Base-by-base conservation (phyloP, 2,113 vertebrate species). In the Solea senegalensis region DNA sequence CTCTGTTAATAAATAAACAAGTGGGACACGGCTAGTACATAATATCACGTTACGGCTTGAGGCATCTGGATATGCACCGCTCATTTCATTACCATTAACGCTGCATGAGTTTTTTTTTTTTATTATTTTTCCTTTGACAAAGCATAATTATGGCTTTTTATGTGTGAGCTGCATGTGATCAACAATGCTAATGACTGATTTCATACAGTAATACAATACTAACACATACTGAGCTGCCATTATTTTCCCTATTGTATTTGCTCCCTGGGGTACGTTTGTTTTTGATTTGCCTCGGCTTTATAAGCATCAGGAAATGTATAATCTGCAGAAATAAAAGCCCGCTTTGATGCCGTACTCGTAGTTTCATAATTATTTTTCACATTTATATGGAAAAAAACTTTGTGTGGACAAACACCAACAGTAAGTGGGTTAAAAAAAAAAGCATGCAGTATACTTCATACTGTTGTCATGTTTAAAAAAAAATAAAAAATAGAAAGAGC, bases 1-100 rank as follows among this genome's bases (percentile, higher is more conserved):
- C 79, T 86, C 72, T 81, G 84, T 92, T 92, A 91, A 93, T 91
- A 92, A 93, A 93, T 92, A 92, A 93, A 93, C 91, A 89, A 87
- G 83, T 89, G 76, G 72, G 80, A 79, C 79, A 55, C 73, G 46
- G 65, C 82, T 65, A 74, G 70, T 85, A 76, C 83, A 78, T 72
- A 82, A 88, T 82, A 83, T 82, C 82, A 86, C 85, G 68, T 63
- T 41, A 4, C 76, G 60, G 76, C 89, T 83, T 1, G 12, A 60
- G 76, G 69, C 79, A 60, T 69, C 54, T 43, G 26, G 44, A 74
- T 58, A 67, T n/a, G 55, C 49, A 40, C 69, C 0, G 67, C 65
- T 76, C 81, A 81, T 88, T 89, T 92, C 88, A 91, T 93, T 92
- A 92, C 66, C 80, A 88, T 91, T 92, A 90, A 90, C 82, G 75